phyloP scores from a whole-genome alignment of 2,888 invertebrate species.

The Cephus runcator region DNA sequence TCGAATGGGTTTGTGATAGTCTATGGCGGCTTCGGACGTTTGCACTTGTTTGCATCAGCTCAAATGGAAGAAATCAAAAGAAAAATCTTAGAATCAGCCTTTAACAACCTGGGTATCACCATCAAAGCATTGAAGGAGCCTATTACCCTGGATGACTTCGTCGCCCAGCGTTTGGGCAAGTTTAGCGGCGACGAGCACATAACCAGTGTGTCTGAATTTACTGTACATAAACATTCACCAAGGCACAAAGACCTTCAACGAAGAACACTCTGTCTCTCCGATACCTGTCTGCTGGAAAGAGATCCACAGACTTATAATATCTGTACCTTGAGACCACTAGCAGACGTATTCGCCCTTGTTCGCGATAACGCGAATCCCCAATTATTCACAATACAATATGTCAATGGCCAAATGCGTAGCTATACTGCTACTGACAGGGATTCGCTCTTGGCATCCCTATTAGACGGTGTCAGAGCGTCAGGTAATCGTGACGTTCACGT shows the following conservation, averaged over 20 bases:
- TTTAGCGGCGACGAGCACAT: slow-evolving; percentile 92
- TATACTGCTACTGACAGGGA: slow-evolving; percentile 97
- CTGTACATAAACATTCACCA: slow-evolving; percentile 89
- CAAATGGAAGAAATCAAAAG: slow-evolving; percentile 89
- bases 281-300: slow-evolving; percentile 94
- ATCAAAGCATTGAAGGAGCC: slow-evolving; percentile 86
- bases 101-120: slow-evolving; percentile 81
- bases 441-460: slow-evolving; percentile 90
- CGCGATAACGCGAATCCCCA: slow-evolving; percentile 92
- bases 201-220: slow-evolving; percentile 96
- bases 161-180: slow-evolving; percentile 89
- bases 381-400: slow-evolving; percentile 92
- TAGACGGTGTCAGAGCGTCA: slow-evolving; percentile 96
- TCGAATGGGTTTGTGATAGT: slow-evolving; percentile 94
- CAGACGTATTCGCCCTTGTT: slow-evolving; percentile 91
- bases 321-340: slow-evolving; percentile 83
- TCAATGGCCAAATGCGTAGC: slow-evolving; percentile 87
- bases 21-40: slow-evolving; percentile 88
- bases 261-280: slow-evolving; percentile 92
- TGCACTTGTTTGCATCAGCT: slow-evolving; percentile 89
- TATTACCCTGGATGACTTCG: slow-evolving; percentile 88
- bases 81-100: slow-evolving; percentile 86
- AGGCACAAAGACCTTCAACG: slow-evolving; percentile 87
- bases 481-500: slow-evolving; percentile 98
- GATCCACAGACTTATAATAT: slow-evolving; percentile 97